These are phyloP conservation scores for Diploscapter pachys DNA, from an alignment of 1,140 invertebrate genomes.

Conservation along the genomic window DNA sequence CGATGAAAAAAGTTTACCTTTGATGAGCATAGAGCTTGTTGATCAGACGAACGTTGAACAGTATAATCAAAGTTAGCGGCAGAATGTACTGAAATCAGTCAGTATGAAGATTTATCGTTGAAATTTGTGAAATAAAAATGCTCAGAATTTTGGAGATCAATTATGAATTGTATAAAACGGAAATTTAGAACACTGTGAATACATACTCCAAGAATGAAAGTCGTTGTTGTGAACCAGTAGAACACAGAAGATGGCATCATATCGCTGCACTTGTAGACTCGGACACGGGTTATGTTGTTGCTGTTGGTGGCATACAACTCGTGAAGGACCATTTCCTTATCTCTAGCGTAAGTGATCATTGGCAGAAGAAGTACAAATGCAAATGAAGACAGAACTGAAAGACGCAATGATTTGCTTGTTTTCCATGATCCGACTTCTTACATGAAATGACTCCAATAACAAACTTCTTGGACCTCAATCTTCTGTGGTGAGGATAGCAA, in stretches of 20 bases:
- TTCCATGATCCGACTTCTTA: slow-evolving; percentile 6
- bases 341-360: slow-evolving; percentile 54
- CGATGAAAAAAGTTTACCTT: no score
- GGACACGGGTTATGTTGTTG: slow-evolving; percentile 50
- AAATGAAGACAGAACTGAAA: slow-evolving; percentile 49
- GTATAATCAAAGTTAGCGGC: slow-evolving; percentile 50
- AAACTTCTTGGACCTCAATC: slow-evolving; percentile 41
- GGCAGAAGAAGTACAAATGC: slow-evolving; percentile 55
- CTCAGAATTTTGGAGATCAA: not conserved
- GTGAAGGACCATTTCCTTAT: slow-evolving; percentile 54
- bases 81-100: slow-evolving; percentile 43
- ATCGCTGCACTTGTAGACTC: slow-evolving; percentile 56
- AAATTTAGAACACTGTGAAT: not conserved
- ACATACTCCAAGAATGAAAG: not conserved
- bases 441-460: slow-evolving; percentile 38
- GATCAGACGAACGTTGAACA: slow-evolving; percentile 51
- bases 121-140: not conserved
- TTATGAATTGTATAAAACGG: not conserved
- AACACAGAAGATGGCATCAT: slow-evolving; percentile 54
- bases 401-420: not conserved
- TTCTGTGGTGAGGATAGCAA: slow-evolving; percentile 59
- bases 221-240: slow-evolving; percentile 54
- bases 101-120: not conserved
- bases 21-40: slow-evolving; percentile 48
- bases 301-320: slow-evolving; percentile 42